Base-by-base conservation (phyloP, 2,797 vertebrate genomes). In the Microcaecilia unicolor region DNA sequence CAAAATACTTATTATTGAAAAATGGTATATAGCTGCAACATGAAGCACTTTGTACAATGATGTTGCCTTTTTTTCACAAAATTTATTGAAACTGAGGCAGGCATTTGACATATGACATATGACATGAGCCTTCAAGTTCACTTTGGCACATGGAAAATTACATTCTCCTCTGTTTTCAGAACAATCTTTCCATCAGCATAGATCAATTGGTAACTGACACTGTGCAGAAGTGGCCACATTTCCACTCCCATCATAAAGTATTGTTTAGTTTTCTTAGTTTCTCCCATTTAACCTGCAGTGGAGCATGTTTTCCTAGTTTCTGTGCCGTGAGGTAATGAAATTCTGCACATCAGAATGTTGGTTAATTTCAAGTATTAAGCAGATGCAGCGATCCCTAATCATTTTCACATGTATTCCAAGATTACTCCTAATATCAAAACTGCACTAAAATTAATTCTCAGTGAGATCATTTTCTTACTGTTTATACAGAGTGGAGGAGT, bases 111-210 rank as follows among this genome's bases (percentile, higher is more conserved):
- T n/a, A n/a, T n/a, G n/a, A n/a, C n/a, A n/a, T n/a, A n/a, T n/a
- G n/a, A n/a, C 17, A 53, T 14, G 30, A 65, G 26, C 51, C 43
- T 37, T 65, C 48, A 25, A 7, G n/a, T 56, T 69, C 49, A 33
- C 7, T 15, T 11, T 65, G 61, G 46, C 51, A 55, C 39, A 51
- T 27, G 33, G 63, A 54, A 48, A 60, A 46, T 57, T 54, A 55
- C 40, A 48, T 44, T 65, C 51, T 55, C 36, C 51, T 28, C 21
- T 52, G 44, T 64, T 65, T 73, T 63, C 55, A 55, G 46, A 49
- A 63, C 64, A 64, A 64, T 74, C 48, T 72, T 66, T 67, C 18
- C 29, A 55, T 61, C 49, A 53, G 44, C 30, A 61, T 41, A 64
- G 60, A 71, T 51, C 37, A 58, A 36, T 62, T 34, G 57, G 34